Conservation (phyloP, 2,113 vertebrate genomes). For the Thalassoma bifasciatum region DNA sequence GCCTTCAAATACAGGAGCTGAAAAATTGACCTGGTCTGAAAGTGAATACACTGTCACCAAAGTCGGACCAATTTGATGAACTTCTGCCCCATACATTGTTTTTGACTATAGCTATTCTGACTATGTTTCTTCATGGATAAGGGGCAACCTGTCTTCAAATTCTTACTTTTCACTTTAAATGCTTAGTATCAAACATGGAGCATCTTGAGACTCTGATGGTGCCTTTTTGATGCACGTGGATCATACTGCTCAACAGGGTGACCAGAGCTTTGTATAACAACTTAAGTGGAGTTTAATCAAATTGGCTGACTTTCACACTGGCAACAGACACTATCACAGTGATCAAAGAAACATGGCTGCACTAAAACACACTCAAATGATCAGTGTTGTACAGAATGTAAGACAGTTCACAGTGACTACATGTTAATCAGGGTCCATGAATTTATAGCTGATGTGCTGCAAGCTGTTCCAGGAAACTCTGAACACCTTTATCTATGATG, state of each 20-base stretch:
- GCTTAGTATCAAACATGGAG: slow-evolving; percentile 4
- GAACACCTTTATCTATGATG: too few relatives aligned
- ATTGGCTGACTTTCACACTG: slow-evolving; percentile 18
- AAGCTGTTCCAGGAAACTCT: too few relatives aligned
- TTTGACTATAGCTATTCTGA: too few relatives aligned
- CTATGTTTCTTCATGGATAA: too few relatives aligned
- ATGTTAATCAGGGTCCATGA: too few relatives aligned
- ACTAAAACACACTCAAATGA: too few relatives aligned
- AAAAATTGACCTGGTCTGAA: too few relatives aligned
- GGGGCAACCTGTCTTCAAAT: too few relatives aligned
- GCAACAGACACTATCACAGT: background rate
- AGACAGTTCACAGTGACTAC: too few relatives aligned
- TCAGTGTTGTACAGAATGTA: too few relatives aligned
- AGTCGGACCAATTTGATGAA: background rate
- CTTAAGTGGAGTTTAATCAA: slow-evolving; percentile 56
- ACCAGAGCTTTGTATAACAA: slow-evolving; percentile 55
- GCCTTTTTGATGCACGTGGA: background rate
- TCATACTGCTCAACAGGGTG: slow-evolving; percentile 7
- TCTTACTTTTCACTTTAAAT: too few relatives aligned
- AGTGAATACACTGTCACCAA: background rate
- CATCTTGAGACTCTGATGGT: slow-evolving; percentile 21
- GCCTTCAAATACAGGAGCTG: background rate
- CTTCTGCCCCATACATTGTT: fast-evolving
- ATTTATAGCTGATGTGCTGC: too few relatives aligned
- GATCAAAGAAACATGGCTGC: background rate